Evolutionary conservation across 2,888 invertebrate species (phyloP), one percentile per base, ranked within the genome.

Genomic region (Bedellia somnulentella): DNA sequence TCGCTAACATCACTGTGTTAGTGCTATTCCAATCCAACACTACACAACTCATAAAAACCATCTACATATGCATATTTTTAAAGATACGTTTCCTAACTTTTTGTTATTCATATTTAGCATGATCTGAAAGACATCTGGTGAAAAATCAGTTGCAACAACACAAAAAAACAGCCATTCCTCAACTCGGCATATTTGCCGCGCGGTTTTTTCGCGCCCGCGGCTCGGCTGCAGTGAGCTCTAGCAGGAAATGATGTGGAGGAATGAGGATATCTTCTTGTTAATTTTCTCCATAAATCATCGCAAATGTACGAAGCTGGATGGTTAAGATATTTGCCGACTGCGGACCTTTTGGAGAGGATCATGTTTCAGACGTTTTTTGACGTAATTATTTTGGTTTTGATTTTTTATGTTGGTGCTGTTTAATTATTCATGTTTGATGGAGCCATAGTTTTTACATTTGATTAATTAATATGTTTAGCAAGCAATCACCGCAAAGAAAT

Each of bases 251-350:
- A 71, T 54, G 62, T 47, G 51, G 48, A 48, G 67, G 75, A 75
- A 75, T 75, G 75, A 71, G 73, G 75, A 73, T 73, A 68, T 63
- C 57, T 67, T 64, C 73, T 70, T 66, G 73, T 73, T 75, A 75
- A 75, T 75, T 73, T 73, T 68, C 61, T 53, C 54, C 75, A 75
- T 75, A 75, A 75, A 75, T 75, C 75, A 75, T 71, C 70, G 63
- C 11, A 24, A 12, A 15, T 16, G 23, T 14, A 21, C 40, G 43
- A 53, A 60, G 63, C 62, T 53, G 55, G 57, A 55, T 52, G 49
- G 55, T 46, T 13, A 10, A 17, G 23, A 10, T 10, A 10, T 27
- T 27, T 47, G 44, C 47, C 41, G 36, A 39, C 38, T 37, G 35
- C 14, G 13, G 22, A 15, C 22, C 22, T 29, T 29, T 11, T 22